Evolutionary conservation across 2,797 vertebrate genomes (phyloP).

Genomic region (Notoglanidium macrostoma): DNA sequence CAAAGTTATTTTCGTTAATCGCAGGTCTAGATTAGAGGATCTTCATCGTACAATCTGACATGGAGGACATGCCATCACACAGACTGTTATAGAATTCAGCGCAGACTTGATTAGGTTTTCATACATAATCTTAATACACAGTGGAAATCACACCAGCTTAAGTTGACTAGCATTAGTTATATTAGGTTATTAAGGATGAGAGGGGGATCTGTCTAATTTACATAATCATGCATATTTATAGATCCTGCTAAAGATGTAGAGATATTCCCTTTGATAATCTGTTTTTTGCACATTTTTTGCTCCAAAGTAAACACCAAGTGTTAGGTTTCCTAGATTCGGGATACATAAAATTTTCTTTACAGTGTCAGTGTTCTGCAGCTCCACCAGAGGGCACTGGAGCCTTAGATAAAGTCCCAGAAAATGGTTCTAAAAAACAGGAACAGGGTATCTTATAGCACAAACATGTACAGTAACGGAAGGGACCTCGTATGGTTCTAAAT

Average conservation of each 20-base stretch:
- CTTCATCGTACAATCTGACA: not conserved
- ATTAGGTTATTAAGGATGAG: not conserved
- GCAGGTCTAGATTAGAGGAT: not conserved
- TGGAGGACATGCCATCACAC: not conserved
- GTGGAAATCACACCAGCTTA: not conserved
- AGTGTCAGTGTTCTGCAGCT: too few species aligned
- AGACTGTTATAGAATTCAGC: not conserved
- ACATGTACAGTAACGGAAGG: not conserved
- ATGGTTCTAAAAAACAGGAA: not conserved
- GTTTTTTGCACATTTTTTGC: not conserved
- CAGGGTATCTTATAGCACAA: too few species aligned
- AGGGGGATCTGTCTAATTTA: not conserved
- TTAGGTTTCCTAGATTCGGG: not conserved
- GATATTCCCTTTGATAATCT: not conserved
- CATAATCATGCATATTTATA: not conserved
- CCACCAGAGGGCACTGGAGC: constrained; percentile 8
- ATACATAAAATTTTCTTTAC: too few species aligned
- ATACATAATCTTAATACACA: not conserved
- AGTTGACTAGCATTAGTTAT: not conserved
- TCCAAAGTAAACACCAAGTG: not conserved
- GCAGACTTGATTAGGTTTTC: not conserved
- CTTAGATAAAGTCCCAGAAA: not conserved
- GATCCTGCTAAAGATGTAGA: not conserved
- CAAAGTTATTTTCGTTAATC: not conserved
- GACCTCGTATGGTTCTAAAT: not conserved